Evolutionary conservation across 2,888 invertebrate genomes (phyloP).

Genomic region (Nephrotoma appendiculata): DNA sequence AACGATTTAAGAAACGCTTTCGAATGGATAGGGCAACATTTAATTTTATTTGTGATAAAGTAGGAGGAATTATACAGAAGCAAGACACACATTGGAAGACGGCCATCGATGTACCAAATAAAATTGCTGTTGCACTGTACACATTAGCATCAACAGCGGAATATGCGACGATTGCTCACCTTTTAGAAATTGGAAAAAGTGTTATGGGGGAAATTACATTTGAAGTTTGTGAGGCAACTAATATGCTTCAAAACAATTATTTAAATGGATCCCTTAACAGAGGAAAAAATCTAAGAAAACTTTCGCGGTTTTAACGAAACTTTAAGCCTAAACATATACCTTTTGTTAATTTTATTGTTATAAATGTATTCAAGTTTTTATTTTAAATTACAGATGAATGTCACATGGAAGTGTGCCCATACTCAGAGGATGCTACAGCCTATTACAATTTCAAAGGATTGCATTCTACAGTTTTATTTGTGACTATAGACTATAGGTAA

Average conservation of each 20-base stretch:
- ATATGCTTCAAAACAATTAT: not conserved
- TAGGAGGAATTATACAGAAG: not conserved
- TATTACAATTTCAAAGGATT: not conserved
- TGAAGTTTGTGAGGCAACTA: not conserved
- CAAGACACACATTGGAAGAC: not conserved
- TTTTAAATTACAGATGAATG: constrained; percentile 3
- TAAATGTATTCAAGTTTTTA: not conserved
- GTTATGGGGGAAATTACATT: constrained; percentile 9
- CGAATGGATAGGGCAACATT: not conserved
- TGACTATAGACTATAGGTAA: no score
- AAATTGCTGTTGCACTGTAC: constrained; percentile 7
- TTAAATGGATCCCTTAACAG: not conserved
- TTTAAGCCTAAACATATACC: not conserved
- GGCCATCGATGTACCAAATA: constrained; percentile 4
- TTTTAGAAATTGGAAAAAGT: constrained; percentile 10
- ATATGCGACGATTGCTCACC: constrained; percentile 5
- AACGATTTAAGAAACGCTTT: not conserved
- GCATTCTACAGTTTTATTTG: no score
- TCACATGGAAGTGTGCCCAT: constrained; percentile 7
- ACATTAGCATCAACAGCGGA: constrained; percentile 6
- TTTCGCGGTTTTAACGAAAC: not conserved
- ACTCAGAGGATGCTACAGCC: not conserved
- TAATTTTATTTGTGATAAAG: not conserved
- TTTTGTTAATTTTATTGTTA: no score
- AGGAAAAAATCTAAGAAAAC: not conserved